Base-by-base conservation (phyloP, 2,888 invertebrate genomes). In the Stenodera caucasica region DNA sequence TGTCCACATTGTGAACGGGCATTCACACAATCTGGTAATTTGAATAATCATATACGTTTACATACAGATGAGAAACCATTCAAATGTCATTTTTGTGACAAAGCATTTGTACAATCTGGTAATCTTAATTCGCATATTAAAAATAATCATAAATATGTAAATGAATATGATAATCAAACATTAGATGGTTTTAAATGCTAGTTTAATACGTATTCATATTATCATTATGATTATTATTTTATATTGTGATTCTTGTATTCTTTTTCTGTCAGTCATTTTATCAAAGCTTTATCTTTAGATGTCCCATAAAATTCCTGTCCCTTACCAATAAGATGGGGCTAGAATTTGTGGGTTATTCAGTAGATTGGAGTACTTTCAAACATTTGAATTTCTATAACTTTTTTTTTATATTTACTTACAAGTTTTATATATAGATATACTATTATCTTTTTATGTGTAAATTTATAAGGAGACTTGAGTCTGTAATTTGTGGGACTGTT, bases 31-130 rank as follows among this genome's bases (percentile, higher is more conserved):
- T 80, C 80, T 12, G 80, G 80, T 12, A 80, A 80, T 67, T 65
- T 81, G 9, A 77, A 75, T 63, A 80, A 80, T 70, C 80, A 81
- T 61, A 78, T 81, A 57, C 68, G 80, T 52, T 70, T 81, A 14
- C 80, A 81, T 57, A 77, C 78, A 2, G 79, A 80, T 64, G 78
- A 80, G 57, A 80, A 80, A 69, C 80, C 80, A 9, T 81, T 80
- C 65, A 76, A 78, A 64, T 81, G 80, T 61, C 80, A 80, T 67
- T 77, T 79, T 70, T 81, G 80, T 64, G 78, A 79, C 33, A 78
- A 78, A 64, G 79, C 79, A 0, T 81, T 81, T 60, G 78, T 79
- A 5, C 80, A 81, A 64, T 80, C 79, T 4, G 80, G 80, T 9
- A 81, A 81, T 70, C 68, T 81, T 12, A 78, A 75, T 67, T 81